These are phyloP conservation scores for Cyprinodon variegatus DNA, from an alignment of 2,113 vertebrate species.

Conservation along the genomic window DNA sequence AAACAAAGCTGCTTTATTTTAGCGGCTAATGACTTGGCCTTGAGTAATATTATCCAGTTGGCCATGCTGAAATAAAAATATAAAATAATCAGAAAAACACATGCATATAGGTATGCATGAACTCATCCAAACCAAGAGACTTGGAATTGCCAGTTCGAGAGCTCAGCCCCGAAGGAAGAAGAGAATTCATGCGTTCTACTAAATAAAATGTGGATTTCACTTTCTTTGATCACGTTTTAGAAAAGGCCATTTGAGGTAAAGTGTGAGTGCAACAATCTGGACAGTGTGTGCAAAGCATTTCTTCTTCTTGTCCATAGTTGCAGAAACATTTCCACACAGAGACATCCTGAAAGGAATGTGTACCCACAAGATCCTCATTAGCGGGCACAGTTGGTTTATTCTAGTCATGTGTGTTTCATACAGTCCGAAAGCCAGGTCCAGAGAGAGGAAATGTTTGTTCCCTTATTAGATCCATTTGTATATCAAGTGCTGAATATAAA, in stretches of 20 bases:
- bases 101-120: constrained; percentile 54
- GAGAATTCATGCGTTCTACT: too few species aligned
- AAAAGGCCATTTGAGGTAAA: not conserved
- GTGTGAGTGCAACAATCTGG: not conserved
- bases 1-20: constrained; percentile 75
- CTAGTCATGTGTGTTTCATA: constrained; percentile 24
- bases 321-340: constrained; percentile 19
- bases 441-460: constrained; percentile 21
- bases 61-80: constrained; percentile 24
- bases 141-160: constrained; percentile 27
- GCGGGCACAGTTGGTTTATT: constrained; percentile 26
- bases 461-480: constrained; percentile 30
- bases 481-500: constrained; percentile 8
- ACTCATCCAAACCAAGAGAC: constrained; percentile 47
- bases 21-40: constrained; percentile 68
- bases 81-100: constrained; percentile 50
- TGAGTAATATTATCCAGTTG: constrained; percentile 34
- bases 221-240: constrained; percentile 21
- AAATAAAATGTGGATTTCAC: constrained; percentile 6
- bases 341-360: constrained; percentile 43
- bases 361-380: constrained; percentile 67
- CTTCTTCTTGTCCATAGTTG: not conserved
- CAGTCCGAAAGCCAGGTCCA: constrained; percentile 13
- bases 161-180: constrained; percentile 9
- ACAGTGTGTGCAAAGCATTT: not conserved